Evolutionary conservation across 2,797 vertebrate genomes (phyloP).

Genomic region (Amblyopsis hoosieri): DNA sequence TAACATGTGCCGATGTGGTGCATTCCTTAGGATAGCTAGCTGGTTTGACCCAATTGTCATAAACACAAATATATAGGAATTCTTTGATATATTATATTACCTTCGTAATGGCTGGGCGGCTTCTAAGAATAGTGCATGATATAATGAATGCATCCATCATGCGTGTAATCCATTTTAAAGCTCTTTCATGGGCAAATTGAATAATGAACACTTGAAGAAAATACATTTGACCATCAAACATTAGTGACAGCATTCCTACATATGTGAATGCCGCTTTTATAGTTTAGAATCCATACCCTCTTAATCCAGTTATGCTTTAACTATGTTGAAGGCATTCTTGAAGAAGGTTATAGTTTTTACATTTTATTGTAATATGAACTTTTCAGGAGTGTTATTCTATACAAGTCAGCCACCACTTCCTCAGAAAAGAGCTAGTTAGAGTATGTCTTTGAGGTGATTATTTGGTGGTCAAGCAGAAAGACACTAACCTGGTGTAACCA

Average conservation of each 20-base stretch:
- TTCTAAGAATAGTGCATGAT: slow-evolving; percentile 34
- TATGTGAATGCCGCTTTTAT: slow-evolving; percentile 26
- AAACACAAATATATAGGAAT: slow-evolving; percentile 39
- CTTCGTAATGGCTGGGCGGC: slow-evolving; percentile 53
- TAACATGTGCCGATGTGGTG: slow-evolving; percentile 43
- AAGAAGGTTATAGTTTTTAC: too few species aligned
- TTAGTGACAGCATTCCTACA: slow-evolving; percentile 46
- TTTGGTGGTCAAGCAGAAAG: slow-evolving; percentile 41
- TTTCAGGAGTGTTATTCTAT: neutral
- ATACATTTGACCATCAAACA: slow-evolving; percentile 40
- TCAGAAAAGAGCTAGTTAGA: slow-evolving; percentile 7
- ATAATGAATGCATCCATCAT: slow-evolving; percentile 49
- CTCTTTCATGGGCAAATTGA: slow-evolving; percentile 47
- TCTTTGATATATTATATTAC: slow-evolving; percentile 51
- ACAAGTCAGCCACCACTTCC: neutral
- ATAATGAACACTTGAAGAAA: slow-evolving; percentile 53
- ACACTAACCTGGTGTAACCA: slow-evolving; percentile 1
- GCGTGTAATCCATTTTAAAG: slow-evolving; percentile 46
- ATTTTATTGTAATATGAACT: neutral
- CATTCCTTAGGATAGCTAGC: slow-evolving; percentile 54
- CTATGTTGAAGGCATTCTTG: too few species aligned
- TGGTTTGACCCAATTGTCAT: slow-evolving; percentile 61
- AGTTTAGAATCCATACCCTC: neutral
- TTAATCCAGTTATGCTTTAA: slow-evolving; percentile 41
- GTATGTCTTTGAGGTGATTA: slow-evolving; percentile 37